Evolutionary conservation across 2,888 invertebrate genomes (phyloP).

Genomic region (Antitype chi): DNA sequence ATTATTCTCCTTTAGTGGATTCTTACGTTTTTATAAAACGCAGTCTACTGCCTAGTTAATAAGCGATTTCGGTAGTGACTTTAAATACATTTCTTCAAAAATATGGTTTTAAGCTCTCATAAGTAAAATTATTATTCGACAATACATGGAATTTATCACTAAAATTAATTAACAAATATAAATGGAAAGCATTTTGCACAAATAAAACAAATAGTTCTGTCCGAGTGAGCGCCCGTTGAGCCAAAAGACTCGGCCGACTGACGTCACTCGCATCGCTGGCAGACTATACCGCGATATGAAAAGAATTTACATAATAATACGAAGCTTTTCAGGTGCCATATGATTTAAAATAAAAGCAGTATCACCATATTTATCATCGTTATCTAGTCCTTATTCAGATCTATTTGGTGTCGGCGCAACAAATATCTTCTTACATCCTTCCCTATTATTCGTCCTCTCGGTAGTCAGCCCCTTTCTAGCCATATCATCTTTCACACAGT

Average conservation of each 20-base stretch:
- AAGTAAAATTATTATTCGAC: neutral
- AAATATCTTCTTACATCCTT: no score
- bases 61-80: neutral
- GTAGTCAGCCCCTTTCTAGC: no score
- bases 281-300: neutral
- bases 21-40: neutral
- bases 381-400: neutral
- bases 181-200: neutral
- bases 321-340: neutral
- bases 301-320: conserved; percentile 2
- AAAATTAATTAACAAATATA: neutral
- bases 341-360: neutral
- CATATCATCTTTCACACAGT: neutral
- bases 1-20: neutral
- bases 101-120: neutral
- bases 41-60: neutral
- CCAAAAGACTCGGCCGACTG: neutral
- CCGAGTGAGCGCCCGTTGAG: neutral
- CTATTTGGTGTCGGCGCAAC: neutral
- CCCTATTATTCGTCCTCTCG: neutral
- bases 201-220: neutral
- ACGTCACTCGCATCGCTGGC: neutral
- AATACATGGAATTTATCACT: neutral
- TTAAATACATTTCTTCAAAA: neutral
- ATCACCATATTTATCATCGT: neutral